Conservation (phyloP, 2,113 vertebrate genomes). For the Eurypyga helias region DNA sequence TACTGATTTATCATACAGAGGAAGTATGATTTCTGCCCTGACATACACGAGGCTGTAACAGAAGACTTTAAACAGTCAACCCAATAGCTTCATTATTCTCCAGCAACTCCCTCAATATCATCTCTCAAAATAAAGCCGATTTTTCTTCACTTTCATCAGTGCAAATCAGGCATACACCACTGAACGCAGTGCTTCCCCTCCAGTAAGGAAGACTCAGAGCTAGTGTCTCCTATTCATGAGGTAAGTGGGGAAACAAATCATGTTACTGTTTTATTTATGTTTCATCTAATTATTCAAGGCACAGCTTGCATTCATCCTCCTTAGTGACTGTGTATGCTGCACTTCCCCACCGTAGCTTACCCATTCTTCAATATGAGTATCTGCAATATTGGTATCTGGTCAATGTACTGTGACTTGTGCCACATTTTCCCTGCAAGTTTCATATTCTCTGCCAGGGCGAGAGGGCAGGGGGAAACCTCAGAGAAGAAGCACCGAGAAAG, state of each 20-base stretch:
- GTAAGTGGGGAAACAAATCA: constrained; percentile 36
- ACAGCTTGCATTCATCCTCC: background rate
- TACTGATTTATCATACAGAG: background rate
- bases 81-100: background rate
- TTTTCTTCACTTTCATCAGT: background rate
- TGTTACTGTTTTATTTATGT: constrained; percentile 34
- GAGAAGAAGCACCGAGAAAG: background rate
- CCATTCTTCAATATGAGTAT: background rate
- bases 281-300: constrained; percentile 22
- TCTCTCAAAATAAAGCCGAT: background rate
- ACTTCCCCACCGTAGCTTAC: background rate
- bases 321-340: background rate
- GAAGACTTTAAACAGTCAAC: background rate
- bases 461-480: background rate
- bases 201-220: background rate
- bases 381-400: background rate
- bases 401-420: background rate
- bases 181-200: background rate
- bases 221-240: background rate
- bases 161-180: background rate
- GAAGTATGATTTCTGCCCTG: background rate
- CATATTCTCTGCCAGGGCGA: background rate
- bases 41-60: background rate
- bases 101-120: background rate
- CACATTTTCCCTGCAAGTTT: background rate